phyloP scores from a whole-genome alignment of 2,113 vertebrate genomes.

The Dromaius novaehollandiae region DNA sequence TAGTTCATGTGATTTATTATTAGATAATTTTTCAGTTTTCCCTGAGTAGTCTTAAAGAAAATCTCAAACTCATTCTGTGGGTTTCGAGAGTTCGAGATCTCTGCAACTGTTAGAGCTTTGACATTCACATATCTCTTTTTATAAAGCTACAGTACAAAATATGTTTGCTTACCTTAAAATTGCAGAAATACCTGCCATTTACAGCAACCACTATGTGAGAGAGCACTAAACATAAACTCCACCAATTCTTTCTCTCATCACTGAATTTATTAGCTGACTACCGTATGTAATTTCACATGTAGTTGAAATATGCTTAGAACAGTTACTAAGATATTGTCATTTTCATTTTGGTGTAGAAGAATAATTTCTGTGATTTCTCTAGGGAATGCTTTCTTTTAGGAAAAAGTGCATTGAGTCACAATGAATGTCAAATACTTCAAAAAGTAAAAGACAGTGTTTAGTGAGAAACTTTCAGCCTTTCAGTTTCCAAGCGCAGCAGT shows the following conservation, averaged over 20 bases:
- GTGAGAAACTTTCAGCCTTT: slow-evolving; percentile 70
- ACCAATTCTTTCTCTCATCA: background rate
- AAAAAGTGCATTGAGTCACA: slow-evolving; percentile 44
- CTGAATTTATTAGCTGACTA: slow-evolving; percentile 31
- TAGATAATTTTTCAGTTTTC: background rate
- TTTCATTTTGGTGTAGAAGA: slow-evolving; percentile 42
- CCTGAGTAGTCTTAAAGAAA: background rate
- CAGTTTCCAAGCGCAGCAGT: slow-evolving; percentile 55
- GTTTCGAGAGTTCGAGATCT: background rate
- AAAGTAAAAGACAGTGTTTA: slow-evolving; percentile 63
- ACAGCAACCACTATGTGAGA: background rate
- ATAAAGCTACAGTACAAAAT: background rate
- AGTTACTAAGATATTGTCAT: slow-evolving; percentile 13
- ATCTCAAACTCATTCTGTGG: background rate
- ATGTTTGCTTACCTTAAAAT: background rate
- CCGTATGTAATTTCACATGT: background rate
- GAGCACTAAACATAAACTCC: background rate
- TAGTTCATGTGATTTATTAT: background rate
- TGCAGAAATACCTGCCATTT: background rate
- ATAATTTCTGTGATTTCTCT: slow-evolving; percentile 70
- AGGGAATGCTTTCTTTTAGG: slow-evolving; percentile 50
- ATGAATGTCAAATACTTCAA: slow-evolving; percentile 74
- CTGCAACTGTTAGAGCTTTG: background rate
- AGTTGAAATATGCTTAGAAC: slow-evolving; percentile 27
- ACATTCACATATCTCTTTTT: background rate